Base-by-base conservation (phyloP, 2,113 vertebrate species). In the Amblyopsis rosae region DNA sequence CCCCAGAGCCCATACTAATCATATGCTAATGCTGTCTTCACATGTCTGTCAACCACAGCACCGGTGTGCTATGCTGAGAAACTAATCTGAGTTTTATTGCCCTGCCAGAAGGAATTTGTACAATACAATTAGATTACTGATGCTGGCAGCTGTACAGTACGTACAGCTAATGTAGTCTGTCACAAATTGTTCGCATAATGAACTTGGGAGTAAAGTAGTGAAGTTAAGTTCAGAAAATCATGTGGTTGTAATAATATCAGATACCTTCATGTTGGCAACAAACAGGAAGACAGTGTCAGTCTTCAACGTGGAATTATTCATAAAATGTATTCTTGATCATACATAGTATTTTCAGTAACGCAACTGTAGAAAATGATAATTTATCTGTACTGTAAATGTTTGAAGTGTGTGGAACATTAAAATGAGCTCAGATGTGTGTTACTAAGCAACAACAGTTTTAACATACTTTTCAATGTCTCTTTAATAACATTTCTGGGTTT, bases 1-100 rank as follows among this genome's bases (percentile, higher is more conserved):
- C 87, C 79, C 81, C 49, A 1, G 82, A 85, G 65, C 50, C 55
- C 12, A 59, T 56, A 75, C 76, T 65, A 59, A 86, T 83, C 76
- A 86, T 86, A 90, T 90, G 85, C 86, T 89, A 90, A 92, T 90
- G 74, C 73, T 66, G 65, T 65, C 61, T 62, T 81, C 80, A 72
- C 78, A 72, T 73, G 87, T 88, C 91, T 84, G 80, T 90, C 88
- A 90, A 78, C 74, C 12, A 73, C 82, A 78, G 81, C 82, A 81
- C 54, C 46, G 72, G 75, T 82, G 72, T 86, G 89, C 83, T 89
- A 80, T 72, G 76, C 80, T 13, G 57, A 69, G 87, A 89, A 90
- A 87, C 87, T 90, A 90, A 91, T 90, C 86, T 86, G 80, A 82
- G 83, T 82, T 91, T 90, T 90, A 91, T 91, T 92, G 87, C 84